A percentile compares a stretch with the other conserved stretches of the same genome.
Conservation (phyloP, 2,888 invertebrate genomes). For the Brenthis ino region DNA sequence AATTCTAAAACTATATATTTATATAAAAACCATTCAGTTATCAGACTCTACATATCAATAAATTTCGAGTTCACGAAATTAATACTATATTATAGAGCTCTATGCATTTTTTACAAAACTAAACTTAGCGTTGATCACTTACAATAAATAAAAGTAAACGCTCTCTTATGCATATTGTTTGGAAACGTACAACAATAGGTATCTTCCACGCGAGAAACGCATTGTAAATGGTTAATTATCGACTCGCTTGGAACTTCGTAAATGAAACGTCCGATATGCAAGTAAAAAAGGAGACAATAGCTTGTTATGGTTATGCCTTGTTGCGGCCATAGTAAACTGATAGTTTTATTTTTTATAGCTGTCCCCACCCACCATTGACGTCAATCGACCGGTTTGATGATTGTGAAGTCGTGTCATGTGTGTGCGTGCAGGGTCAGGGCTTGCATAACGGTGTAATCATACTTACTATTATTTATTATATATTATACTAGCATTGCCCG, state of each 20-base stretch:
- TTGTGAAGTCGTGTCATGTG: constrained; percentile 47
- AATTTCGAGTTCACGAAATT: too few species aligned
- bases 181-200: background rate
- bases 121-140: too few species aligned
- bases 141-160: too few species aligned
- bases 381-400: constrained; percentile 68
- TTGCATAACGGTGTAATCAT: constrained; percentile 35
- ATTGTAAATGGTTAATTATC: background rate
- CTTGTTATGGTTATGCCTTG: constrained; percentile 63
- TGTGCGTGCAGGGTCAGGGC: constrained; percentile 53
- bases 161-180: background rate
- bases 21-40: too few species aligned
- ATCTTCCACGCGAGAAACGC: background rate
- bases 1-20: too few species aligned
- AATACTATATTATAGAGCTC: too few species aligned
- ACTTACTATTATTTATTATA: constrained; percentile 21
- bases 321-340: constrained; percentile 72
- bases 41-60: too few species aligned
- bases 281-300: constrained; percentile 61
- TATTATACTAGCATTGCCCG: constrained; percentile 3
- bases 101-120: too few species aligned
- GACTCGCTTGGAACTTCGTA: constrained; percentile 5
- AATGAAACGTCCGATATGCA: constrained; percentile 44
- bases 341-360: constrained; percentile 73
- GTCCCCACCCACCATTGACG: constrained; percentile 75